These are phyloP conservation scores for Anthopleura xanthogrammica DNA, from an alignment of 92 coral and sea anemone species.

Conservation along the genomic window DNA sequence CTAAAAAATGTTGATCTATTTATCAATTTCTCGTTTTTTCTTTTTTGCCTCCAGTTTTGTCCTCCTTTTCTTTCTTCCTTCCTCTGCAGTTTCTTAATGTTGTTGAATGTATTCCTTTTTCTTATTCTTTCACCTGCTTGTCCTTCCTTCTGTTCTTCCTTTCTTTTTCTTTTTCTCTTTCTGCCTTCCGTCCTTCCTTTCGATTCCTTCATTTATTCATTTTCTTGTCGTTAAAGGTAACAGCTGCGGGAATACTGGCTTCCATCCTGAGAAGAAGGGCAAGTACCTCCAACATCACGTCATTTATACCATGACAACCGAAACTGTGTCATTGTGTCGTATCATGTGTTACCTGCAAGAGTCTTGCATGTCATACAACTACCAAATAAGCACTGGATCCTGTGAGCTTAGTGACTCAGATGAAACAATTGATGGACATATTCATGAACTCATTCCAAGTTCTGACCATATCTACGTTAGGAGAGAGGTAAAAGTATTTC, in stretches of 20 bases:
- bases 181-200: too few relatives aligned
- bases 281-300: neutral
- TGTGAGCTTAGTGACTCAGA: neutral
- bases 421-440: neutral
- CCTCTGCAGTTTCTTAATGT: too few relatives aligned
- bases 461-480: neutral
- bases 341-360: neutral
- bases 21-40: too few relatives aligned
- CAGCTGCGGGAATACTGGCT: neutral
- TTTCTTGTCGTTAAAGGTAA: neutral
- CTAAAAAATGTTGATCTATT: too few relatives aligned
- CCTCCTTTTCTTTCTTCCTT: too few relatives aligned
- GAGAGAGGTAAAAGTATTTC: neutral
- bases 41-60: neutral
- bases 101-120: too few relatives aligned
- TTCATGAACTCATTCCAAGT: neutral
- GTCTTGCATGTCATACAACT: neutral
- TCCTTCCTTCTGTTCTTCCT: too few relatives aligned
- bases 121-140: too few relatives aligned
- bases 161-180: too few relatives aligned
- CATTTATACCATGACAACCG: neutral
- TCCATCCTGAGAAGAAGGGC: constrained; percentile 2
- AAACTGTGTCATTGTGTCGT: neutral
- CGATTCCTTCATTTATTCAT: too few relatives aligned
- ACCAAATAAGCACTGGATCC: neutral